Evolutionary conservation across 2,797 vertebrate genomes (phyloP).

Genomic region (Danio albolineatus): DNA sequence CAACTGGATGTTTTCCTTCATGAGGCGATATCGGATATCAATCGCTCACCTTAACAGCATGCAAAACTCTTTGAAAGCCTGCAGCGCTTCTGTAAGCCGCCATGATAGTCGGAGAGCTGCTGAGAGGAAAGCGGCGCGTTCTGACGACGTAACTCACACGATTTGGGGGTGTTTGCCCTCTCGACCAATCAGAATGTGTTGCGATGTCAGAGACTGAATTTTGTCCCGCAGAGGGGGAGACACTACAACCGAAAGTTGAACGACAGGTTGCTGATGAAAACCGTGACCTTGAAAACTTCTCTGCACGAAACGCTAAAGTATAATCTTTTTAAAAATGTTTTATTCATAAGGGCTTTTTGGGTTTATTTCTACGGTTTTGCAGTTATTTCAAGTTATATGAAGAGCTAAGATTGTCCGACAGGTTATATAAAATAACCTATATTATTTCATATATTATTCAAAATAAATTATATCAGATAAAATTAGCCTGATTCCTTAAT

Average conservation of each 20-base stretch:
- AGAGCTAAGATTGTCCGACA: too few species aligned
- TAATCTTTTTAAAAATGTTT: background rate
- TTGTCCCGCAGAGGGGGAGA: background rate
- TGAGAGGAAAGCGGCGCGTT: background rate
- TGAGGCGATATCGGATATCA: background rate
- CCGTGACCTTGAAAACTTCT: constrained; percentile 16
- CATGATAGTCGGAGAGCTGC: constrained; percentile 68
- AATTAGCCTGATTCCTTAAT: too few species aligned
- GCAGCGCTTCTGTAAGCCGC: constrained; percentile 69
- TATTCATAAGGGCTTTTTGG: background rate
- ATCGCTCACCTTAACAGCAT: constrained; percentile 74
- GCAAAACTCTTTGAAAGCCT: constrained; percentile 68
- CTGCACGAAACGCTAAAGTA: background rate
- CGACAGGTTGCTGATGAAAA: constrained; percentile 30
- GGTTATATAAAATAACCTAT: too few species aligned
- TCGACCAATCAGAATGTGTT: constrained; percentile 44
- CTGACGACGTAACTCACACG: constrained; percentile 54
- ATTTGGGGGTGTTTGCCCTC: constrained; percentile 42
- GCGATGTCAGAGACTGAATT: background rate
- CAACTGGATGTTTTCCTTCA: background rate
- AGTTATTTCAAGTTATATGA: too few species aligned
- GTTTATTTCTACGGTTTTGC: too few species aligned
- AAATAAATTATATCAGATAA: too few species aligned
- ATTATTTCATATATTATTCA: too few species aligned
- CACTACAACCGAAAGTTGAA: background rate